Conservation (phyloP, 2,113 vertebrate species). For the Bungarus multicinctus region DNA sequence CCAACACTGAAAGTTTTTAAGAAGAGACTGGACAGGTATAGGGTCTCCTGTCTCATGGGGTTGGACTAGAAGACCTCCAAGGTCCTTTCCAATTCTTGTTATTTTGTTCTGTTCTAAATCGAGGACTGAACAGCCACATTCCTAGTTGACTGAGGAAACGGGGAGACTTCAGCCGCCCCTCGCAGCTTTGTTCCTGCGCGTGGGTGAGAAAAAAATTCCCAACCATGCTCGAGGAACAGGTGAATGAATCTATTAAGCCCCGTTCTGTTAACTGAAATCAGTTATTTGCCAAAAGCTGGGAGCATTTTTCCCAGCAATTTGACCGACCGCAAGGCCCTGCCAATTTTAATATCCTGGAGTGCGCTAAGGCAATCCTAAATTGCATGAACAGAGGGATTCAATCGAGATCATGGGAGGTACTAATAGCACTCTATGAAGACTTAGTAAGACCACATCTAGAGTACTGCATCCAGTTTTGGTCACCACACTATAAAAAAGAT, state of each 20-base stretch:
- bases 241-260: background rate
- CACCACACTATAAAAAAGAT: no score
- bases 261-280: background rate
- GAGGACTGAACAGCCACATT: background rate
- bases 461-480: no score
- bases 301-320: background rate
- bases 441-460: no score
- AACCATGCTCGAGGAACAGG: background rate
- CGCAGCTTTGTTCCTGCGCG: background rate
- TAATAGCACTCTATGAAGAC: no score
- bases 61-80: background rate
- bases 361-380: background rate
- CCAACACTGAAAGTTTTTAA: no score
- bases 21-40: no score
- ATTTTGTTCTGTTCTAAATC: no score
- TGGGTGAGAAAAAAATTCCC: background rate
- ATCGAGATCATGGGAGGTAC: no score
- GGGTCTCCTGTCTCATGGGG: no score
- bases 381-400: no score
- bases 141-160: background rate
- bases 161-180: background rate
- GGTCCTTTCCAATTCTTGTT: background rate
- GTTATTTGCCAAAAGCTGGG: background rate
- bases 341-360: constrained; percentile 23
- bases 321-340: background rate